Evolutionary conservation across 2,888 invertebrate genomes (phyloP).

Genomic region (Axea sp.): DNA sequence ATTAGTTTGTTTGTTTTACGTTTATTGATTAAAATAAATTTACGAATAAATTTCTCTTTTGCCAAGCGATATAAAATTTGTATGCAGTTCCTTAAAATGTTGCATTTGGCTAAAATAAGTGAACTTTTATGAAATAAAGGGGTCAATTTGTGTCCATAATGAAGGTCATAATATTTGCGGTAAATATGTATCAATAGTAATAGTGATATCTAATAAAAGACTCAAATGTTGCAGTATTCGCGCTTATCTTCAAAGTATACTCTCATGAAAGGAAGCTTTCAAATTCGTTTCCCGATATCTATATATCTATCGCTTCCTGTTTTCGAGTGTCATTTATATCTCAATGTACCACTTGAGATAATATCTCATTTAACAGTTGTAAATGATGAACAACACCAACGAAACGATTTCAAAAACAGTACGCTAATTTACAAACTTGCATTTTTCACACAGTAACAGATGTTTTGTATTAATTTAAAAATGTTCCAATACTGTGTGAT

Average conservation of each 20-base stretch:
- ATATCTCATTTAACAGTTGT: conserved; percentile 60
- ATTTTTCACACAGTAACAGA: no score
- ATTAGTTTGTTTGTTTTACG: no score
- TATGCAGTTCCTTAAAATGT: no score
- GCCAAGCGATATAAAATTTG: no score
- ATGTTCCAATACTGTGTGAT: no score
- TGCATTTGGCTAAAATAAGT: no score
- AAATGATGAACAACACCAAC: conserved; percentile 54
- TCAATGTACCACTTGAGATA: conserved; percentile 59
- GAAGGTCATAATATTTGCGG: conserved; percentile 48
- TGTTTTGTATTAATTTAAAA: no score
- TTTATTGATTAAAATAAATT: no score
- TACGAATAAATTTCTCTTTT: no score
- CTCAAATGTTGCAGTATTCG: conserved; percentile 59
- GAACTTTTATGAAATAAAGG: no score
- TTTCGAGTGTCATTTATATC: conserved; percentile 63
- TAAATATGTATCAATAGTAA: conserved; percentile 50
- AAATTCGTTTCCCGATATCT: conserved; percentile 64
- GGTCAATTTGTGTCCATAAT: conserved; percentile 31
- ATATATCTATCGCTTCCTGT: conserved; percentile 63
- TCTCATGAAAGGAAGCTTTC: conserved; percentile 63
- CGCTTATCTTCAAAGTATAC: conserved; percentile 61
- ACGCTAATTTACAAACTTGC: conserved; percentile 14
- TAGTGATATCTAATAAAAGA: conserved; percentile 58
- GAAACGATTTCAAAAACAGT: conserved; percentile 32